Conservation (phyloP, 2,888 invertebrate species). For the Eupithecia tripunctaria region DNA sequence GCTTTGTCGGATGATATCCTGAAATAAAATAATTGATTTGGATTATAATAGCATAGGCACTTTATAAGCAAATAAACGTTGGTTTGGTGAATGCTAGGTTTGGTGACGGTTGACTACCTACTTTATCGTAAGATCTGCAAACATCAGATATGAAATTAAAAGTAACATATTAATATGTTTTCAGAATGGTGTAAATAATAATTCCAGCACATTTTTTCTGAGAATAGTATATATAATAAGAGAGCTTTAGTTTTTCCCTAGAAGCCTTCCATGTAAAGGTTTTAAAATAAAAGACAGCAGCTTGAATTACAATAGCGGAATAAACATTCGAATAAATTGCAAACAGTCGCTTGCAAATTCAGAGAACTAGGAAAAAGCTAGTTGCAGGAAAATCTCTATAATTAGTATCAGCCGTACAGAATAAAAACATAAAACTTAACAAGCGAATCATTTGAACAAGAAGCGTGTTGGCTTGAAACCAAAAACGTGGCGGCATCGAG, state of each 20-base stretch:
- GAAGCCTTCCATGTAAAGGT: background rate
- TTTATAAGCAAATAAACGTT: background rate
- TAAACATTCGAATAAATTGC: constrained; percentile 34
- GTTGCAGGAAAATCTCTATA: constrained; percentile 41
- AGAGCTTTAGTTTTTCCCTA: background rate
- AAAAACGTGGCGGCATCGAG: constrained; percentile 65
- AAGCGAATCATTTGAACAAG: constrained; percentile 71
- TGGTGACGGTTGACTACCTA: background rate
- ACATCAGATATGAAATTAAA: background rate
- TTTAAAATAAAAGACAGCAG: constrained; percentile 18
- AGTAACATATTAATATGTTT: background rate
- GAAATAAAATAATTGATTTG: background rate
- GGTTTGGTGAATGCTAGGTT: background rate
- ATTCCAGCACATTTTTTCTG: background rate
- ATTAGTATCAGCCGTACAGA: constrained; percentile 41
- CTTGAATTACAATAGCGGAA: constrained; percentile 26
- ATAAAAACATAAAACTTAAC: constrained; percentile 67
- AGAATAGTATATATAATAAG: background rate
- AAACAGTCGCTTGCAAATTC: constrained; percentile 32
- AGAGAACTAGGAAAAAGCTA: constrained; percentile 35
- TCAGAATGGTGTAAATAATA: background rate
- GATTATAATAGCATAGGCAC: background rate
- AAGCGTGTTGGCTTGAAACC: constrained; percentile 73
- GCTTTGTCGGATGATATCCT: background rate
- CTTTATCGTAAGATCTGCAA: background rate